These are phyloP conservation scores for Pelodiscus sinensis DNA, from an alignment of 2,113 vertebrate genomes.

Conservation along the genomic window DNA sequence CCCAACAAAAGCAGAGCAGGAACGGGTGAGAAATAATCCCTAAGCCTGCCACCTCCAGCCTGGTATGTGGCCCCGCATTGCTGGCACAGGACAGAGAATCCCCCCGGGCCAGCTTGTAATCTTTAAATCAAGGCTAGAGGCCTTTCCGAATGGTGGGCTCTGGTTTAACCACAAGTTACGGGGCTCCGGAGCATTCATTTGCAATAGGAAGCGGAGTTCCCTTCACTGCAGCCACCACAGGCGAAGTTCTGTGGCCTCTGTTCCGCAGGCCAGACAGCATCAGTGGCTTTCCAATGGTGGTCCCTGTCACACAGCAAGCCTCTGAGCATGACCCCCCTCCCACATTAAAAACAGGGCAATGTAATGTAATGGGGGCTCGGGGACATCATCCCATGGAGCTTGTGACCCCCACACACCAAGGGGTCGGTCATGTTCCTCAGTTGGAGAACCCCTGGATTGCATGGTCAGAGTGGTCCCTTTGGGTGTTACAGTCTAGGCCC, in stretches of 20 bases:
- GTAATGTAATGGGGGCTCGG: no score
- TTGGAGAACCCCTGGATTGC: no score
- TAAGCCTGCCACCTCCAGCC: constrained; percentile 29
- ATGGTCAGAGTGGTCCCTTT: not conserved
- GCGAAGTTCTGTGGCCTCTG: accelerated
- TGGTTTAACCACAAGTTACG: not conserved
- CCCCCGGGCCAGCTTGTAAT: not conserved
- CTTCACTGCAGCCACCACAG: not conserved
- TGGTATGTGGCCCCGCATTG: not conserved
- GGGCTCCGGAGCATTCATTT: not conserved
- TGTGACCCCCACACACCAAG: no score
- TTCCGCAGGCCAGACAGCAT: not conserved
- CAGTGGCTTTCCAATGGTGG: no score
- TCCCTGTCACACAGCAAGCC: no score
- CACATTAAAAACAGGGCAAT: no score
- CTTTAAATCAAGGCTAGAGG: not conserved
- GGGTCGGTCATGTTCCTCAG: no score
- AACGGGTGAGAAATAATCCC: not conserved
- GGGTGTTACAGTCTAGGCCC: not conserved
- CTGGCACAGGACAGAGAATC: not conserved
- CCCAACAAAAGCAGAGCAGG: not conserved
- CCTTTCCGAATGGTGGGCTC: constrained; percentile 1
- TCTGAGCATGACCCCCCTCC: no score
- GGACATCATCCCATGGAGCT: no score
- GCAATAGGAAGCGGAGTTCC: not conserved